Evolutionary conservation across 2,797 vertebrate genomes (phyloP), one percentile per base, ranked within the genome.

Genomic region (Phrynocephalus guinanensis): DNA sequence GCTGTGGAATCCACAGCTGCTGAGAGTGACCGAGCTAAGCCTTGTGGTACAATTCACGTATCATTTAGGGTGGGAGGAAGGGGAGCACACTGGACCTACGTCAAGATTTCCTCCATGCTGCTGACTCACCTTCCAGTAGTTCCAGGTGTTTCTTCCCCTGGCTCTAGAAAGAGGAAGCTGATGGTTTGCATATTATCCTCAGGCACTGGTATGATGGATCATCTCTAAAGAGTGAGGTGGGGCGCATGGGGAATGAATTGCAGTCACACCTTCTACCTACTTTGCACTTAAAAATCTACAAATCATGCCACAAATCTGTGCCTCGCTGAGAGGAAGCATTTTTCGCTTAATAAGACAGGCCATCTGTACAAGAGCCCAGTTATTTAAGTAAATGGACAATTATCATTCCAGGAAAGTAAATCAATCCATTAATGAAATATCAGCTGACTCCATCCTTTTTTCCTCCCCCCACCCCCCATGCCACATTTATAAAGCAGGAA

Each of bases 381-480:
- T 83, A 70, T 89, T 89, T 89, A 86, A 89, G 84, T 86, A 89
- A 89, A 89, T 89, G 88, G 84, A 82, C 84, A 89, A 86, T 86
- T 86, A 86, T 89, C 84, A 89, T 78, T 86, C 88, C 79, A 83
- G 88, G 84, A 86, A 79, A 67, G 52, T 89, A 86, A 89, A 89
- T 89, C 88, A 89, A 82, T 78, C 88, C 84, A 83, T 82, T 88
- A 88, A 78, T 33, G 88, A 33, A 89, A 86, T 89, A 89, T 89
- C 88, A 89, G 88, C 88, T 89, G 79, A 86, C 84, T 86, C 84
- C 33, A 13, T 78, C 79, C 75, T 82, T 78, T 86, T 86, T 79
- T 82, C 22, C 50, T 79, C 85, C 73, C 79, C 84, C 88, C 33
- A 33, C 33, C 79, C 30, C 75, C 79, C 76, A 85, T 78, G 38